Evolutionary conservation across 2,113 vertebrate genomes (phyloP).

Genomic region (Oxygymnocypris stewartii): DNA sequence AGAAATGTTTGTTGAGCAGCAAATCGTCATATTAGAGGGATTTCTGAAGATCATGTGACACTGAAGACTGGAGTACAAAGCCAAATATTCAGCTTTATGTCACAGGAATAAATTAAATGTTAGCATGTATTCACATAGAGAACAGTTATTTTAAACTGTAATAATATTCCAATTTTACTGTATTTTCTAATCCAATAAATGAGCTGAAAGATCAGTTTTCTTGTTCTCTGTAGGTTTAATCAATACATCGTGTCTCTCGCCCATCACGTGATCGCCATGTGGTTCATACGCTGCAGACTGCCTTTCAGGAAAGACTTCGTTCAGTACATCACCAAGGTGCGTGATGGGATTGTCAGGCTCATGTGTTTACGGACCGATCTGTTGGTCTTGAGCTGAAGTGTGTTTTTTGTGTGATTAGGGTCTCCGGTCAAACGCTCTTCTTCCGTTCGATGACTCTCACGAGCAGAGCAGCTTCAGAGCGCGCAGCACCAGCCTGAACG

Average conservation of each 20-base stretch:
- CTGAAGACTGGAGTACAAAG: not conserved
- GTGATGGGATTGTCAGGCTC: not conserved
- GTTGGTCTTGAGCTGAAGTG: not conserved
- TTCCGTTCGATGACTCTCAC: conserved; percentile 92
- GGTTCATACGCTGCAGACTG: conserved; percentile 96
- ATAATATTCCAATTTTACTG: not conserved
- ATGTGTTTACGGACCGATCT: not conserved
- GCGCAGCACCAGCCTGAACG: conserved; percentile 95
- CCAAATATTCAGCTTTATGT: not conserved
- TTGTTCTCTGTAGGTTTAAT: conserved; percentile 81
- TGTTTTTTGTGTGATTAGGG: conserved; percentile 73
- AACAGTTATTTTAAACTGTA: not conserved
- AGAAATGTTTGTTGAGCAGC: not conserved
- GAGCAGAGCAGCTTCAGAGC: conserved; percentile 96
- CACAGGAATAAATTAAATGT: not conserved
- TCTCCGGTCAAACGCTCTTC: conserved; percentile 91
- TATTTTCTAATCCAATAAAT: not conserved
- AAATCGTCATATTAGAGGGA: not conserved
- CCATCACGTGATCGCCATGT: conserved; percentile 98
- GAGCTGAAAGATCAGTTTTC: not conserved
- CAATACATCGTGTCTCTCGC: conserved; percentile 98
- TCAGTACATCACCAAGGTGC: conserved; percentile 96
- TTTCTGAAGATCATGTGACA: not conserved
- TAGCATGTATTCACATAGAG: not conserved
- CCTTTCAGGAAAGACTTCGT: conserved; percentile 97